Evolutionary conservation across 2,113 vertebrate species (phyloP).

Genomic region (Gymnarchus niloticus): DNA sequence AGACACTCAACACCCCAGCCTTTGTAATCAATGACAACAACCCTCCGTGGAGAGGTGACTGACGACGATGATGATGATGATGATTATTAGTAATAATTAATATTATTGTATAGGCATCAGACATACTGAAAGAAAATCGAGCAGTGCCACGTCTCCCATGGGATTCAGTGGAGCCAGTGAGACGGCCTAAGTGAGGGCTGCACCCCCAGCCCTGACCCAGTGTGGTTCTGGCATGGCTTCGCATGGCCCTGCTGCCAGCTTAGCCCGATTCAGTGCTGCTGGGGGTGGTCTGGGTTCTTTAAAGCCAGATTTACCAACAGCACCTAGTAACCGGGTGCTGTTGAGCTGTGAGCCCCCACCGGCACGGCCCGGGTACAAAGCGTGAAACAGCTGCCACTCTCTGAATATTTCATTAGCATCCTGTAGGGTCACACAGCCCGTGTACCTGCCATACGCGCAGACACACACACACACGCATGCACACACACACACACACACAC

Average conservation of each 20-base stretch:
- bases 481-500: not conserved
- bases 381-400: conserved; percentile 51
- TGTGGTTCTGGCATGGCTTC: not conserved
- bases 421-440: conserved; percentile 33
- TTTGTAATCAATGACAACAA: not conserved
- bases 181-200: not conserved
- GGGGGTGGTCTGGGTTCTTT: conserved; percentile 10
- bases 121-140: not conserved
- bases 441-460: not conserved
- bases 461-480: conserved; percentile 17
- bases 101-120: not conserved
- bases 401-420: conserved; percentile 53
- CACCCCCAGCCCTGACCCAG: not conserved
- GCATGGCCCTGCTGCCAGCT: not conserved
- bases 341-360: conserved; percentile 35
- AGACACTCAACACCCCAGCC: not conserved
- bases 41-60: too few relatives aligned
- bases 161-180: not conserved
- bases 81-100: not conserved
- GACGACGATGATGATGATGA: not conserved
- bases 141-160: not conserved
- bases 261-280: not conserved
- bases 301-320: conserved; percentile 27
- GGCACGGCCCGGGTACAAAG: conserved; percentile 38
- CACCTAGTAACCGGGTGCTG: conserved; percentile 23